Conservation (phyloP, 2,113 vertebrate species). For the Hemichromis elongatus region DNA sequence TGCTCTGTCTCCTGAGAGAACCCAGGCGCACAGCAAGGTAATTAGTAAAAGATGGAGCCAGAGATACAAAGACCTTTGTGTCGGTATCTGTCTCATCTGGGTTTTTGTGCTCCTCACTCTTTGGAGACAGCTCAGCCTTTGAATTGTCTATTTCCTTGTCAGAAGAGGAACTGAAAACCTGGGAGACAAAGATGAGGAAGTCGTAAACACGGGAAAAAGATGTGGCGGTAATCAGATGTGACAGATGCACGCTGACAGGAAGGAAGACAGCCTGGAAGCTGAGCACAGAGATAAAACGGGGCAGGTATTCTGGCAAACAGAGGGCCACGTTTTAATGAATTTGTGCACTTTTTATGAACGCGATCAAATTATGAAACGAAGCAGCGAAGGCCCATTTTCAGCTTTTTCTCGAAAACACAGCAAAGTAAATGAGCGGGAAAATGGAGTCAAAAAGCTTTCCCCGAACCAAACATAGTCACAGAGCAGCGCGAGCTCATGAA, state of each 20-base stretch:
- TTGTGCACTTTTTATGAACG: neutral
- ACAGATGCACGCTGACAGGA: conserved; percentile 4
- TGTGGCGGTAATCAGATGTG: conserved; percentile 1
- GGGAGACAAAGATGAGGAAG: conserved; percentile 9
- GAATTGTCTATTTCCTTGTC: neutral
- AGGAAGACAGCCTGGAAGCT: conserved; percentile 3
- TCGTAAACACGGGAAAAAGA: conserved; percentile 6
- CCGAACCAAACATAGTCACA: neutral
- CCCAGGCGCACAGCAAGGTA: neutral
- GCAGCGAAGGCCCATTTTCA: neutral
- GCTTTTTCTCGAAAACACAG: neutral
- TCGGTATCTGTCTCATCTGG: neutral
- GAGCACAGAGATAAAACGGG: neutral
- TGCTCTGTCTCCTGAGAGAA: neutral
- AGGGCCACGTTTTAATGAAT: neutral
- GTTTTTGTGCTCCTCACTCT: neutral
- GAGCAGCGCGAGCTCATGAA: neutral
- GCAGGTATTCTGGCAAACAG: neutral
- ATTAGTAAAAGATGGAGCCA: neutral
- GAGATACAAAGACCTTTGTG: neutral
- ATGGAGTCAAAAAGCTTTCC: neutral
- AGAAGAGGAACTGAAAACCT: neutral
- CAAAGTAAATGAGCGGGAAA: neutral
- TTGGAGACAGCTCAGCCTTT: neutral
- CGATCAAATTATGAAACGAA: neutral